Conservation (phyloP, 1,140 invertebrate genomes). For the Lethrus apterus region DNA sequence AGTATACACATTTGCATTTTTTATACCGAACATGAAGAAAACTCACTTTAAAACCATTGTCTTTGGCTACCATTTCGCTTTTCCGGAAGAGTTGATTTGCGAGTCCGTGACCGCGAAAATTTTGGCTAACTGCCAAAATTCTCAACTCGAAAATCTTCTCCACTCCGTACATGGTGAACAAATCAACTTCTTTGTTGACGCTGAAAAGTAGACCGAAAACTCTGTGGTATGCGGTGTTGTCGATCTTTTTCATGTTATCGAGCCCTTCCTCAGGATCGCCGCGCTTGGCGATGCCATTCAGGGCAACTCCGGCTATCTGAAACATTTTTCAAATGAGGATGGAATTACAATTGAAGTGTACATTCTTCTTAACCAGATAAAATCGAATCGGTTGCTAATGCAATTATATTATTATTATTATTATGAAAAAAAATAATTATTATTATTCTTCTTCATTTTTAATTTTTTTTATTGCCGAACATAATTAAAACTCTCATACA, state of each 20-base stretch:
- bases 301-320: conserved; percentile 57
- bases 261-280: conserved; percentile 52
- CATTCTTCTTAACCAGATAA: no score
- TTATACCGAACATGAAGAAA: not conserved
- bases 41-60: conserved; percentile 59
- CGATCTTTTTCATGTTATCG: conserved; percentile 48
- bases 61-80: conserved; percentile 56
- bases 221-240: conserved; percentile 55
- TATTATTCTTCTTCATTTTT: no score
- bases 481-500: no score
- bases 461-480: no score
- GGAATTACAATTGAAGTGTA: no score
- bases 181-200: conserved; percentile 53
- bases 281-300: conserved; percentile 54
- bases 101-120: conserved; percentile 60
- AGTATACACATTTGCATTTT: conserved; percentile 9
- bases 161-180: conserved; percentile 57
- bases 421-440: no score
- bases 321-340: no score
- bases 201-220: conserved; percentile 59
- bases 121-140: conserved; percentile 66
- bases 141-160: conserved; percentile 71
- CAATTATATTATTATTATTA: no score
- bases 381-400: no score
- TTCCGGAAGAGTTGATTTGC: conserved; percentile 60